Base-by-base conservation (phyloP, 2,113 vertebrate species). In the Lepus timidus region DNA sequence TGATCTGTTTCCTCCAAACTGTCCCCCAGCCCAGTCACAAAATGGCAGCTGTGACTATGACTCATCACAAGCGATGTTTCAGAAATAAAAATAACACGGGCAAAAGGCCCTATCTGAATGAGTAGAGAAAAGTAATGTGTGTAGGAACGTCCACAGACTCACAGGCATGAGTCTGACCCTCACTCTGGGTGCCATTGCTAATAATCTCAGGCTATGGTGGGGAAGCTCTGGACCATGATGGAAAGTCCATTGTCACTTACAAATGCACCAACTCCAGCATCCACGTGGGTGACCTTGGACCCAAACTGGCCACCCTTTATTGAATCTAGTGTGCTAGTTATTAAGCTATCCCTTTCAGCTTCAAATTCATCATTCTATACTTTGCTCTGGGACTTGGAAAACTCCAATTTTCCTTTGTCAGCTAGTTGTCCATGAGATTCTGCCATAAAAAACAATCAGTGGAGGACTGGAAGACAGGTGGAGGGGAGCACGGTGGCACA, bases 1-100 rank as follows among this genome's bases (percentile, higher is more conserved):
- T 67, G 82, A 93, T 95, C 88, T 8, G 85, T 71, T 97, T 65
- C 9, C 85, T 78, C 27, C 0, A 6, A n/a, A 96, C 94, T 33
- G 11, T 76, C 58, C 62, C 49, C 3, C 3, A 16, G 58, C 73
- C 75, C 83, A 3, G 31, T 4, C 79, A 49, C 19, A 25, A 16
- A 9, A 1, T 20, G 29, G 81, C 31, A 4, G 4, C 71, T 39
- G 16, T n/a, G 39, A 64, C 27, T 64, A 36, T 80, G 62, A n/a
- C 67, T 71, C 13, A 75, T n/a, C 61, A 44, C 62, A 64, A 86
- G 29, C 55, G 51, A 61, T 68, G 61, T 14, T 25, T 7, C 14
- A 17, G 55, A 58, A 58, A 58, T 58, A 58, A 58, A 58, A 58
- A 17, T 58, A 20, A 58, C 19, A 58, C 13, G 10, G 55, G 19